A percentile compares a stretch with the other conserved stretches of the same genome.
phyloP scores from a whole-genome alignment of 1,140 invertebrate genomes.

The Anastrepha obliqua region DNA sequence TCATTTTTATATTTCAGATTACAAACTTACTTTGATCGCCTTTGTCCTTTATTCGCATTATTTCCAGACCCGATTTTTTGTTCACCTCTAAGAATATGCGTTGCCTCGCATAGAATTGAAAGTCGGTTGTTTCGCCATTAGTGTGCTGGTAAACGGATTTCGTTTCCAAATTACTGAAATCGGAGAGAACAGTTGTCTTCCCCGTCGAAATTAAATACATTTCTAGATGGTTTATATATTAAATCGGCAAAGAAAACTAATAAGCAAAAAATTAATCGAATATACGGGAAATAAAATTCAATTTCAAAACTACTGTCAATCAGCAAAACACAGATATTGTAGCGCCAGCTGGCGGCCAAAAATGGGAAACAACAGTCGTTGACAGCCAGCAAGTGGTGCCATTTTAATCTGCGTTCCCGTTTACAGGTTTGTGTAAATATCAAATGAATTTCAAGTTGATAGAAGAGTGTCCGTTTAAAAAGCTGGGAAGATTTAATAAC shows the following conservation, averaged over 20 bases:
- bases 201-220: conserved; percentile 71
- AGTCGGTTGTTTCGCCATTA: conserved; percentile 66
- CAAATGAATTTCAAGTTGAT: too few species aligned
- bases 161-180: conserved; percentile 69
- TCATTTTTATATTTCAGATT: too few species aligned
- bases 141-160: conserved; percentile 66
- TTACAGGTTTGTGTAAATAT: too few species aligned
- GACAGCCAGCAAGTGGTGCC: not conserved
- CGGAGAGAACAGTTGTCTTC: conserved; percentile 67
- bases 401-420: not conserved
- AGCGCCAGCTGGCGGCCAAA: conserved; percentile 5
- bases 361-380: not conserved
- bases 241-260: not conserved
- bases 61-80: conserved; percentile 67
- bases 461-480: too few species aligned
- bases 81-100: conserved; percentile 69
- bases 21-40: not conserved
- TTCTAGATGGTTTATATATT: conserved; percentile 38
- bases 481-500: too few species aligned
- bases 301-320: not conserved
- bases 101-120: conserved; percentile 68
- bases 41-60: conserved; percentile 67
- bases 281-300: not conserved
- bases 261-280: not conserved
- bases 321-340: too few species aligned